Conservation (phyloP, 2,888 invertebrate species). For the Heliconius cydno region DNA sequence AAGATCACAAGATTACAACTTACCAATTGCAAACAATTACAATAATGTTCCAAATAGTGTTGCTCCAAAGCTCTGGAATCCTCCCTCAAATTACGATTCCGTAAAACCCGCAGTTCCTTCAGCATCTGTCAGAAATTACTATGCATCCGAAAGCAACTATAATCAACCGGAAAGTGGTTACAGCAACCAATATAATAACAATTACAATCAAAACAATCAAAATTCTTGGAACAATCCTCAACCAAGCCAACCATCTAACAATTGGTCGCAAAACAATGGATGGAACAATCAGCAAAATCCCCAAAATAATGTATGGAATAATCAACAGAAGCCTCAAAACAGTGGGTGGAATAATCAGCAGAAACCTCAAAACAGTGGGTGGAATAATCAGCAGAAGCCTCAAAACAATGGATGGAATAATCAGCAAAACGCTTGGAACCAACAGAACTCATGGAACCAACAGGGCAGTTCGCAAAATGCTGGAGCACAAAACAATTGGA, state of each 20-base stretch:
- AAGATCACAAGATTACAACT: slow-evolving; percentile 55
- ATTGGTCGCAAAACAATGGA: slow-evolving; percentile 31
- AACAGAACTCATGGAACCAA: slow-evolving; percentile 47
- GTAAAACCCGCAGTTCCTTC: slow-evolving; percentile 21
- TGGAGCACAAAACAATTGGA: slow-evolving; percentile 43
- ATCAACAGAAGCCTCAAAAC: slow-evolving; percentile 31
- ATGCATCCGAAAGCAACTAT: slow-evolving; percentile 51
- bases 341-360: not conserved
- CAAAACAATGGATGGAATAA: slow-evolving; percentile 47
- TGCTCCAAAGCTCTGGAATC: slow-evolving; percentile 44
- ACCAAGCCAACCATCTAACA: slow-evolving; percentile 38
- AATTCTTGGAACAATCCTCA: slow-evolving; percentile 37
- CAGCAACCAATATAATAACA: slow-evolving; percentile 45
- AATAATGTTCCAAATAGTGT: slow-evolving; percentile 55
- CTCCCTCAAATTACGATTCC: slow-evolving; percentile 12
- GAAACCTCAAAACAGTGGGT: slow-evolving; percentile 46
- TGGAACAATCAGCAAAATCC: slow-evolving; percentile 43
- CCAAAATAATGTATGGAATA: slow-evolving; percentile 14
- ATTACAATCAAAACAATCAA: slow-evolving; percentile 45
- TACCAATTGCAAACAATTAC: slow-evolving; percentile 56
- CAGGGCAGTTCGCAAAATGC: slow-evolving; percentile 46
- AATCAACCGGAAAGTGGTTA: slow-evolving; percentile 44
- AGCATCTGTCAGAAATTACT: slow-evolving; percentile 51
- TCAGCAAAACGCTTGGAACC: slow-evolving; percentile 46
- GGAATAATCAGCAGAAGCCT: slow-evolving; percentile 49